Conservation (phyloP, 2,888 invertebrate genomes). For the Lymantria monacha region DNA sequence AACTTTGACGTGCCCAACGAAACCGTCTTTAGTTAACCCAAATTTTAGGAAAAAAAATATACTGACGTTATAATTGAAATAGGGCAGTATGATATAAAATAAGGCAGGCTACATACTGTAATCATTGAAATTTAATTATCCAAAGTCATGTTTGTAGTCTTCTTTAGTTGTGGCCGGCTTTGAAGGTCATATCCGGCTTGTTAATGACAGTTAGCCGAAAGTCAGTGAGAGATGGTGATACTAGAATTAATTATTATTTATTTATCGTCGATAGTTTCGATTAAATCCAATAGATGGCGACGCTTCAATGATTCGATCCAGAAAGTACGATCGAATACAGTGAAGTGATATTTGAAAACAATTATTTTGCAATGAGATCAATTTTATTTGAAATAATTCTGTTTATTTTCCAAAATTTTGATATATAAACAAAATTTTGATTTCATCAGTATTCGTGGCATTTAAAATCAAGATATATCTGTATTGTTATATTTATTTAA, state of each 20-base stretch:
- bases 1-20: constrained; percentile 62
- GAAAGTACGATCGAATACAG: not conserved
- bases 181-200: constrained; percentile 2
- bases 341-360: constrained; percentile 15
- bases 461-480: constrained; percentile 10
- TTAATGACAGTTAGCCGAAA: not conserved
- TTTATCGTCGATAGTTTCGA: too few species aligned
- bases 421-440: constrained; percentile 7
- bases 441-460: constrained; percentile 14
- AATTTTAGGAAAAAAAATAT: not conserved
- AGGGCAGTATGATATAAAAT: not conserved
- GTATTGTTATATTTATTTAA: not conserved
- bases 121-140: not conserved
- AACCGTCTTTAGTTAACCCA: constrained; percentile 69
- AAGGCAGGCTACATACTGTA: constrained; percentile 1
- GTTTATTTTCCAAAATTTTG: not conserved
- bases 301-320: too few species aligned
- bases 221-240: constrained; percentile 4
- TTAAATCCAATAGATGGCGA: too few species aligned
- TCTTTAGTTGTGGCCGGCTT: constrained; percentile 4
- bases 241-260: too few species aligned
- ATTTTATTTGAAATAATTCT: not conserved
- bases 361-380: constrained; percentile 8
- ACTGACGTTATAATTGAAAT: not conserved
- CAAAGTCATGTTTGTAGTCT: constrained; percentile 3